Conservation (phyloP, 1,140 invertebrate species). For the Drosophila serrata region DNA sequence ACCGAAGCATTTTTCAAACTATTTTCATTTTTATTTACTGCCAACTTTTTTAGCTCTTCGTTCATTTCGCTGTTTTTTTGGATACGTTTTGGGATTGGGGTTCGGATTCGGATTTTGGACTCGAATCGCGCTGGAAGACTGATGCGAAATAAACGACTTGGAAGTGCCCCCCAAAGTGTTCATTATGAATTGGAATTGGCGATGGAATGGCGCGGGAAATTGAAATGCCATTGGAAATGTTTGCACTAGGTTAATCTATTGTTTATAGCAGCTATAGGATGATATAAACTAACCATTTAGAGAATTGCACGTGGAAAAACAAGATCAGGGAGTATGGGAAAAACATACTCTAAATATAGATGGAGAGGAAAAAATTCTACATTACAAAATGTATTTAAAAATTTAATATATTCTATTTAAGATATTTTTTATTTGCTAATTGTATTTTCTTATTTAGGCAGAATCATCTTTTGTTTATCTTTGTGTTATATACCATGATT, state of each 20-base stretch:
- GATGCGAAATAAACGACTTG: slow-evolving; percentile 79
- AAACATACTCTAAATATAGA: not conserved
- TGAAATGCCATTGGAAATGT: slow-evolving; percentile 61
- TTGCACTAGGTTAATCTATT: slow-evolving; percentile 70
- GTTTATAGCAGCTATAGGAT: slow-evolving; percentile 69
- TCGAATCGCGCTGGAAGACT: slow-evolving; percentile 60
- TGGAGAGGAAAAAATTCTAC: too few species aligned
- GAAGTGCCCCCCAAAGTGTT: slow-evolving; percentile 75
- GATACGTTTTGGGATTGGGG: slow-evolving; percentile 12
- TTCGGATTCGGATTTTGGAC: slow-evolving; percentile 7
- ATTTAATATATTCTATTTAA: not conserved
- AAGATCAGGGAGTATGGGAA: too few species aligned
- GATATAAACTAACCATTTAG: slow-evolving; percentile 47
- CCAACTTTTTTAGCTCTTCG: slow-evolving; percentile 71
- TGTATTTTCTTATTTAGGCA: not conserved
- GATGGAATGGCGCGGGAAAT: slow-evolving; percentile 42
- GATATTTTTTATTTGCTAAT: too few species aligned
- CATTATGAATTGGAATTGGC: slow-evolving; percentile 72
- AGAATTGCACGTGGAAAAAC: slow-evolving; percentile 4
- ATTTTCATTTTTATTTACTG: slow-evolving; percentile 82
- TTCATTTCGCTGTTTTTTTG: slow-evolving; percentile 43
- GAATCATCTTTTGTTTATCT: not conserved
- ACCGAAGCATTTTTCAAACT: slow-evolving; percentile 72
- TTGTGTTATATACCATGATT: slow-evolving; percentile 28
- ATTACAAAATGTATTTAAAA: not conserved